phyloP scores from a whole-genome alignment of 1,140 invertebrate genomes.

The Drosophila ironensis region DNA sequence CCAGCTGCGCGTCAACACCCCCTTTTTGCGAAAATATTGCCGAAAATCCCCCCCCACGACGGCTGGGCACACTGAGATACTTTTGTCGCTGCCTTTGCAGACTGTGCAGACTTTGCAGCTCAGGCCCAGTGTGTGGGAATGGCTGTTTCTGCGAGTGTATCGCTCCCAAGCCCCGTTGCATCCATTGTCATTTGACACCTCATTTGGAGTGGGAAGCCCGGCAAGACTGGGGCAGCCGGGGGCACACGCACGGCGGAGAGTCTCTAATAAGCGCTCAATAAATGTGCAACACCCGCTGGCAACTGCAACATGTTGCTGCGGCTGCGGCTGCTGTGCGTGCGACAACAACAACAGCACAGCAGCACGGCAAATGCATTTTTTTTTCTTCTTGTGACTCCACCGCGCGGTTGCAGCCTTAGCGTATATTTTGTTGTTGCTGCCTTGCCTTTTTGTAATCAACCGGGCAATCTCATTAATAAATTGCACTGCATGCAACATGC shows the following conservation, averaged over 20 bases:
- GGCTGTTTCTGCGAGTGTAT: not conserved
- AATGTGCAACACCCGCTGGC: conserved; percentile 79
- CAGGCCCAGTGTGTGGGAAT: too few species aligned
- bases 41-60: not conserved
- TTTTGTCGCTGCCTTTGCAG: too few species aligned
- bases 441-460: conserved; percentile 69
- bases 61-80: too few species aligned
- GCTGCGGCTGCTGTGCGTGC: conserved; percentile 43
- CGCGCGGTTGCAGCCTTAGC: not conserved
- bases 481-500: conserved; percentile 78
- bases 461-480: conserved; percentile 81
- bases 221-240: conserved; percentile 11
- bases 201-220: conserved; percentile 46
- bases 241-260: conserved; percentile 56
- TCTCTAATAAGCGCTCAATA: conserved; percentile 77
- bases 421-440: conserved; percentile 3
- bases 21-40: conserved; percentile 3
- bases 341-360: conserved; percentile 40
- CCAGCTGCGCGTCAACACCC: conserved; percentile 73
- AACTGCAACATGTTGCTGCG: conserved; percentile 60
- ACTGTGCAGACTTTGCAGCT: too few species aligned
- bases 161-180: too few species aligned
- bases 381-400: not conserved
- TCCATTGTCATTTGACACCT: conserved; percentile 80
- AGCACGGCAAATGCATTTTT: conserved; percentile 38